phyloP scores from a whole-genome alignment of 2,888 invertebrate species.

The Lysandra bellargus region DNA sequence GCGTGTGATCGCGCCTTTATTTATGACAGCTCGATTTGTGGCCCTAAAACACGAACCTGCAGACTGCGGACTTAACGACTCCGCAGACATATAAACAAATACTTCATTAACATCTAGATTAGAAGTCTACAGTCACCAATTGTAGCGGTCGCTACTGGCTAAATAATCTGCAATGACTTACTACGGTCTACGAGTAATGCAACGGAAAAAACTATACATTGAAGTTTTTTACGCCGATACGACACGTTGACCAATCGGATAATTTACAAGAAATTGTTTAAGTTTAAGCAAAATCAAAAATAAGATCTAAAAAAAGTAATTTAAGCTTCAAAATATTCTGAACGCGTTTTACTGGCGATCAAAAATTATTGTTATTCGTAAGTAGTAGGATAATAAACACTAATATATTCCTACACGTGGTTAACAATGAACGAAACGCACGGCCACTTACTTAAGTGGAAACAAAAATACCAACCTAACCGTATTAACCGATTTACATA shows the following conservation, averaged over 20 bases:
- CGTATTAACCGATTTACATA: conserved; percentile 75
- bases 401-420: conserved; percentile 23
- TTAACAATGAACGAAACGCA: conserved; percentile 40
- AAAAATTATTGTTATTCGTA: conserved; percentile 9
- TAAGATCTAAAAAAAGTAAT: background rate
- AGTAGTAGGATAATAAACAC: background rate
- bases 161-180: background rate
- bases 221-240: too few relatives aligned
- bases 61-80: background rate
- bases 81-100: conserved; percentile 15
- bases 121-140: background rate
- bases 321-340: background rate
- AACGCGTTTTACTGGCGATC: background rate
- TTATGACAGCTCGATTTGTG: conserved; percentile 67
- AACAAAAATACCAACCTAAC: conserved; percentile 68
- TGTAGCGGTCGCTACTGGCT: background rate
- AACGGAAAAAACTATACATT: background rate
- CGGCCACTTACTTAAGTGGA: conserved; percentile 60
- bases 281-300: too few relatives aligned
- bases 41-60: conserved; percentile 58
- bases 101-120: conserved; percentile 6
- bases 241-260: too few relatives aligned
- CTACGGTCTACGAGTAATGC: background rate
- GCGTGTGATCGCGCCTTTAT: conserved; percentile 69
- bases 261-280: too few relatives aligned